A percentile compares a stretch with the other conserved stretches of the same genome.
These are phyloP conservation scores for Globodera rostochiensis DNA, from an alignment of 1,140 invertebrate genomes.

Conservation along the genomic window DNA sequence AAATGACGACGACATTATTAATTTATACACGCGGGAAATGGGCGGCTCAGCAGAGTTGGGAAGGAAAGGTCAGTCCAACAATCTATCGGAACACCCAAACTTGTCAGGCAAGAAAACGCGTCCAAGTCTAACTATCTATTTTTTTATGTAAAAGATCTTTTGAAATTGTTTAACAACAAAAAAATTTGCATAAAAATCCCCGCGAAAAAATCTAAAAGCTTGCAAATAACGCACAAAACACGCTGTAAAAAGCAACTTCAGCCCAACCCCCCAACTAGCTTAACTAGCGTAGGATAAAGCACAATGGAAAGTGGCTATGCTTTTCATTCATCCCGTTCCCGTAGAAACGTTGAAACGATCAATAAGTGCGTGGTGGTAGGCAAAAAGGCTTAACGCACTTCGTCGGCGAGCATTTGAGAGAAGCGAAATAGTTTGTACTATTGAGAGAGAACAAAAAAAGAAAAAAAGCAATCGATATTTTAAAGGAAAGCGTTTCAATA, in stretches of 20 bases:
- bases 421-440: background rate
- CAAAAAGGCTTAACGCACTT: background rate
- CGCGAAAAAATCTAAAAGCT: too few relatives aligned
- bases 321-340: background rate
- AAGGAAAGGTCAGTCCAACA: background rate
- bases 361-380: background rate
- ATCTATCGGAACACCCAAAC: too few relatives aligned
- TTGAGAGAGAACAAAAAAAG: too few relatives aligned
- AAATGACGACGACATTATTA: background rate
- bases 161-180: too few relatives aligned
- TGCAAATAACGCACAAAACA: too few relatives aligned
- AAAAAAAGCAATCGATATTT: too few relatives aligned
- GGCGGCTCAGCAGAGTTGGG: background rate
- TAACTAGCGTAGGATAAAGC: background rate
- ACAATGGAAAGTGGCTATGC: background rate
- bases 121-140: too few relatives aligned
- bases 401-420: background rate
- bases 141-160: too few relatives aligned
- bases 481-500: background rate
- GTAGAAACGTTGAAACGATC: conserved; percentile 2
- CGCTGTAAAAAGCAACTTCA: too few relatives aligned
- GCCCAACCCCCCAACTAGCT: too few relatives aligned
- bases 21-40: background rate
- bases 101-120: too few relatives aligned
- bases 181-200: too few relatives aligned